phyloP scores from a whole-genome alignment of 2,113 vertebrate species.

The Stomatorhinus ivindoensis region DNA sequence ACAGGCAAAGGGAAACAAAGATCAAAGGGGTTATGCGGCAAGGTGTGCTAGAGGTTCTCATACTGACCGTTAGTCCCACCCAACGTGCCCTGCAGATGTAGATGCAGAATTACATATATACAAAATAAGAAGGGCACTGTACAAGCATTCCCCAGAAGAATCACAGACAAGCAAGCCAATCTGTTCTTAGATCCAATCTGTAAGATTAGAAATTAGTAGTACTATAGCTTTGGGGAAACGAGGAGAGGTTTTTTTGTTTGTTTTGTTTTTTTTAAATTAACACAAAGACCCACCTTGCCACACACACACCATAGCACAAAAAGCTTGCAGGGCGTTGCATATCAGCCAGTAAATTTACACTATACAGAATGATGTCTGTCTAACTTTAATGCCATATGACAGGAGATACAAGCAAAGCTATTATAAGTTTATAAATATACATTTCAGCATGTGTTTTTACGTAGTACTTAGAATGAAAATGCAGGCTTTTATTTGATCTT shows the following conservation, averaged over 20 bases:
- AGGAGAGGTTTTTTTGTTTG: constrained; percentile 22
- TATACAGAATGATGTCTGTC: constrained; percentile 68
- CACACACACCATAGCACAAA: constrained; percentile 64
- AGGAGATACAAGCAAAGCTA: constrained; percentile 87
- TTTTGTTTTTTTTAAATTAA: constrained; percentile 33
- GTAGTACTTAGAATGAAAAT: constrained; percentile 69
- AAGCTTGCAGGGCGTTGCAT: constrained; percentile 63
- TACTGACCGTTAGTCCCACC: constrained; percentile 94
- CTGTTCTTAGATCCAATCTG: constrained; percentile 33
- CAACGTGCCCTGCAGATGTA: constrained; percentile 66
- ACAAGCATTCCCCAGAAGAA: constrained; percentile 22
- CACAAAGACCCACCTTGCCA: constrained; percentile 71
- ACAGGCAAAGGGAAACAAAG: constrained; percentile 73
- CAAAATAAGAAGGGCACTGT: constrained; percentile 46
- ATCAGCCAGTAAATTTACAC: constrained; percentile 75
- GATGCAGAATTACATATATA: constrained; percentile 72
- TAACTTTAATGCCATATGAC: constrained; percentile 62
- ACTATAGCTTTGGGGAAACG: constrained; percentile 31
- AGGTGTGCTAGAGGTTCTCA: constrained; percentile 67
- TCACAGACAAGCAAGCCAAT: constrained; percentile 40
- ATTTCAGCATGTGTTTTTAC: constrained; percentile 71
- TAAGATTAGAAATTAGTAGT: constrained; percentile 37
- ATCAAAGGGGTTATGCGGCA: constrained; percentile 68
- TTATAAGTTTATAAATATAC: constrained; percentile 87
- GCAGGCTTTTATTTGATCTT: constrained; percentile 64